phyloP scores from a whole-genome alignment of 2,113 vertebrate species.

The Xiphophorus maculatus region DNA sequence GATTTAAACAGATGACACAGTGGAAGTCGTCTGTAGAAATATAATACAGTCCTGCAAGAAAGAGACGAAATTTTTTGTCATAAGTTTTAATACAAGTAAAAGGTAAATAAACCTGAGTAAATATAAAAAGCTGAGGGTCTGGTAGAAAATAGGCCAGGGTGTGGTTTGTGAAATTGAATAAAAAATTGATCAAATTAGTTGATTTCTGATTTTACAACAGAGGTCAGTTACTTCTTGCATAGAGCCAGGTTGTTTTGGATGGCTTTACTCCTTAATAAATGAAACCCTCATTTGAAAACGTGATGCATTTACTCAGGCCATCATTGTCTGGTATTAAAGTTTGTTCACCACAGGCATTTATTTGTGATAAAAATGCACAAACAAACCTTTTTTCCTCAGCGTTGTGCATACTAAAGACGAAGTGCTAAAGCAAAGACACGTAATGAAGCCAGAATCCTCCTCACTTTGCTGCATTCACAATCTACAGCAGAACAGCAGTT shows the following conservation, averaged over 20 bases:
- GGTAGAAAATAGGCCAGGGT: too few species aligned
- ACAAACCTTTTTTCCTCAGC: too few species aligned
- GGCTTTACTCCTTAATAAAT: not conserved
- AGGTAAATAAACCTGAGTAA: too few species aligned
- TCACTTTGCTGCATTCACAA: not conserved
- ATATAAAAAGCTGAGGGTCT: too few species aligned
- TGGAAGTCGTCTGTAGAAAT: not conserved
- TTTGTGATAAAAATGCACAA: too few species aligned
- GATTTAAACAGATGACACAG: not conserved
- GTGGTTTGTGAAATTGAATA: too few species aligned
- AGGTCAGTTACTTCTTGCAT: too few species aligned
- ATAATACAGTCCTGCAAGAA: not conserved
- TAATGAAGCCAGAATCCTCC: not conserved
- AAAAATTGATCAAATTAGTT: too few species aligned
- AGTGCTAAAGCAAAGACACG: not conserved
- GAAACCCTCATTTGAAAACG: not conserved
- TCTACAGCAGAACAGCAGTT: not conserved
- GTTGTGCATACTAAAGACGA: not conserved
- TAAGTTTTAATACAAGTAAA: too few species aligned
- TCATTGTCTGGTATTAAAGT: not conserved
- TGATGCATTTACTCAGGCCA: not conserved
- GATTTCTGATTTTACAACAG: too few species aligned
- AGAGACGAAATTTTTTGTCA: too few species aligned
- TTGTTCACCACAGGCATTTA: not conserved
- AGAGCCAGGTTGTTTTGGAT: not conserved